Conservation (phyloP, 2,797 vertebrate genomes). For the Amniataba percoides region DNA sequence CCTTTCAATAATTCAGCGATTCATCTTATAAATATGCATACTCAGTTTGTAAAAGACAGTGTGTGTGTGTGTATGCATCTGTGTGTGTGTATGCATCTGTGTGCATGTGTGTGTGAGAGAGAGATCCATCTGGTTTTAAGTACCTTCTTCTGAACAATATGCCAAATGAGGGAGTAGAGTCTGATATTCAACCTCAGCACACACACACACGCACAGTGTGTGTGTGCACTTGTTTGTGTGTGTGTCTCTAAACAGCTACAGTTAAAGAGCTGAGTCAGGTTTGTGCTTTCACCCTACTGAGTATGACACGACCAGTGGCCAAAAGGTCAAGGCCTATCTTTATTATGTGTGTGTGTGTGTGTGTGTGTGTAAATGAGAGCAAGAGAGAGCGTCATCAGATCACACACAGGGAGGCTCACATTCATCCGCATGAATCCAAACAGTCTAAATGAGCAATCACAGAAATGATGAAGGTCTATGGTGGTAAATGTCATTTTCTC, state of each 20-base stretch:
- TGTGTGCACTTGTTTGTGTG: conserved; percentile 7
- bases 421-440: background rate
- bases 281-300: conserved; percentile 55
- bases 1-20: conserved; percentile 74
- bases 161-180: conserved; percentile 34
- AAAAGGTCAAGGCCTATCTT: conserved; percentile 50
- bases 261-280: conserved; percentile 66
- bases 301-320: conserved; percentile 35
- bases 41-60: conserved; percentile 57
- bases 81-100: background rate
- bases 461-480: background rate
- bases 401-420: background rate
- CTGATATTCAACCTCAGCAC: conserved; percentile 4
- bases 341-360: background rate
- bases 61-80: background rate
- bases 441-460: background rate
- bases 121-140: conserved; percentile 40
- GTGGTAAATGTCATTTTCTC: background rate
- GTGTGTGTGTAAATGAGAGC: background rate
- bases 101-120: background rate
- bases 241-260: conserved; percentile 15
- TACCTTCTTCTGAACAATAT: conserved; percentile 44
- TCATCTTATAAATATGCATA: conserved; percentile 74
- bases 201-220: background rate
- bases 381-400: background rate